Evolutionary conservation across 2,113 vertebrate species (phyloP), one percentile per base, ranked within the genome.

Genomic region (Elephas maximus): DNA sequence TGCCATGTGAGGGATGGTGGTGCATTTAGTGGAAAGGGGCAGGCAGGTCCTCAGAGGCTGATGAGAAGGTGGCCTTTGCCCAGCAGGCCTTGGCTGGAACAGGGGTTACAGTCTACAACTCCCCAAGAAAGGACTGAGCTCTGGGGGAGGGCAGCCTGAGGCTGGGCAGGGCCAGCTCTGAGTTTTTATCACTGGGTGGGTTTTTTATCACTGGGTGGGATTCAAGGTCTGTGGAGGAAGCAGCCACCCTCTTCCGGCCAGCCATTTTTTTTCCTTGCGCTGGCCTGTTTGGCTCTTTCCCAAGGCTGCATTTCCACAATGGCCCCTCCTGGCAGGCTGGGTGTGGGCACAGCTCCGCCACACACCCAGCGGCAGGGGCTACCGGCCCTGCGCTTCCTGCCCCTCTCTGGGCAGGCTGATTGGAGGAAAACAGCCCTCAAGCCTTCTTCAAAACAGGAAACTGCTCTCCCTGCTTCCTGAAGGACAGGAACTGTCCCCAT

Each of bases 371-470:
- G 33, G 76, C 92, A 53, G 95, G 98, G 98, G 98, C 98, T 95
- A 98, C 98, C 76, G 63, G 45, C 98, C 98, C 98, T 95, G 71
- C 81, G 98, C 98, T 99, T 99, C 99, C 99, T 99, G 99, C 97
- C 98, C 97, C 97, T 97, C 99, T 98, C 98, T 99, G 98, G 99
- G 98, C 98, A 98, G 99, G 98, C 98, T 97, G 99, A 99, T 99
- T 99, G 99, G 99, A 99, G 99, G 99, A 99, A 99, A 99, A 98
- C 97, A 98, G 98, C 98, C 98, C 99, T 99, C 99, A 98, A 98
- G 98, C 98, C 99, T 99, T 99, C 99, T 99, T 99, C 99, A 99
- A 99, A 99, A 99, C 99, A 99, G 99, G 99, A 99, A 99, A 99
- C 98, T 99, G 99, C 98, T 99, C 99, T 99, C 99, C 98, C 99